Evolutionary conservation across 2,113 vertebrate genomes (phyloP).

Genomic region (Oryzias melastigma): DNA sequence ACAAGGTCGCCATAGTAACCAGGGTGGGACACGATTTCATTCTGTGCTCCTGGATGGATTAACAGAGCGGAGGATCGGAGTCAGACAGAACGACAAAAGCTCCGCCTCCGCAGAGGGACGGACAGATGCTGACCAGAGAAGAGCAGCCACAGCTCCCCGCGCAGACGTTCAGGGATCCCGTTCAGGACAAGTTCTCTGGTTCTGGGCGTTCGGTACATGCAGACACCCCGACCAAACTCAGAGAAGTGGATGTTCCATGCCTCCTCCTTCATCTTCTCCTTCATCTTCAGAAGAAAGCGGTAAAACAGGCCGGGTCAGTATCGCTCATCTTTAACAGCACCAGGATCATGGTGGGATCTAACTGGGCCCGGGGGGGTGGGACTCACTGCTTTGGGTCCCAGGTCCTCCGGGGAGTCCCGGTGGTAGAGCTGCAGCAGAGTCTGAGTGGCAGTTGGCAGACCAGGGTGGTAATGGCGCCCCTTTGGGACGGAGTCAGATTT

Average conservation of each 20-base stretch:
- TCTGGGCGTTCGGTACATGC: slow-evolving; percentile 95
- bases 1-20: slow-evolving; percentile 91
- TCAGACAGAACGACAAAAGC: background rate
- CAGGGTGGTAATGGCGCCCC: slow-evolving; percentile 65
- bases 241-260: slow-evolving; percentile 98
- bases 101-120: background rate
- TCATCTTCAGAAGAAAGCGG: slow-evolving; percentile 76
- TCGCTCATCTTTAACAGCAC: too few relatives aligned
- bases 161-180: slow-evolving; percentile 90
- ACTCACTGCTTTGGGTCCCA: slow-evolving; percentile 86
- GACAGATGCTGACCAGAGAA: slow-evolving; percentile 76
- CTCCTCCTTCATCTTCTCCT: slow-evolving; percentile 97
- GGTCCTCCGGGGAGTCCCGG: slow-evolving; percentile 76
- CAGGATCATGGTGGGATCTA: background rate
- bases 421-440: slow-evolving; percentile 90
- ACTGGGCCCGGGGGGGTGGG: background rate
- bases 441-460: slow-evolving; percentile 86
- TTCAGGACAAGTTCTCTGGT: slow-evolving; percentile 90
- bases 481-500: slow-evolving; percentile 39
- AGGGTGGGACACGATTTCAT: slow-evolving; percentile 91
- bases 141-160: slow-evolving; percentile 95
- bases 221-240: slow-evolving; percentile 93
- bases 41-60: slow-evolving; percentile 84
- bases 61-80: background rate
- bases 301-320: too few relatives aligned